phyloP scores from a whole-genome alignment of 2,797 vertebrate genomes.

The Apogon talboti region DNA sequence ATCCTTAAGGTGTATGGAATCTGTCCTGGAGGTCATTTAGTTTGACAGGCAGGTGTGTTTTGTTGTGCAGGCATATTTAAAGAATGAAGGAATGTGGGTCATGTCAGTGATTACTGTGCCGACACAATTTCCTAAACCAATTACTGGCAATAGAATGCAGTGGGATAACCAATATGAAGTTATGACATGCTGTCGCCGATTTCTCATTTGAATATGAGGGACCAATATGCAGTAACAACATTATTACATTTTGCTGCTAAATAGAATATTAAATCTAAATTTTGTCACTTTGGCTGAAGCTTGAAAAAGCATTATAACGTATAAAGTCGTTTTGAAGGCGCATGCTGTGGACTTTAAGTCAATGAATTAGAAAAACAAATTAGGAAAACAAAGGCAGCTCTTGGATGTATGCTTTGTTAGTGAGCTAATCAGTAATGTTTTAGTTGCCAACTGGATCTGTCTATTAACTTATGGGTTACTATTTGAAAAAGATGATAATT shows the following conservation, averaged over 20 bases:
- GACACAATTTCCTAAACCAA: constrained; percentile 72
- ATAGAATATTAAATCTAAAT: constrained; percentile 78
- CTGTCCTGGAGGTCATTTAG: constrained; percentile 4
- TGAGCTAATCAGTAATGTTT: constrained; percentile 66
- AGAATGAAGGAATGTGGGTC: constrained; percentile 59
- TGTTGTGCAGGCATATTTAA: constrained; percentile 39
- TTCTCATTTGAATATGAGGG: constrained; percentile 74
- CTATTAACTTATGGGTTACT: constrained; percentile 36
- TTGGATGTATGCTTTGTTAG: constrained; percentile 66
- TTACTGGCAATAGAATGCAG: constrained; percentile 67
- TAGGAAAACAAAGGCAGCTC: constrained; percentile 44
- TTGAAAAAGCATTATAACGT: constrained; percentile 52
- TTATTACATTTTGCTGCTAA: constrained; percentile 69
- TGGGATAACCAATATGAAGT: constrained; percentile 72
- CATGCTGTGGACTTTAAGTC: constrained; percentile 35
- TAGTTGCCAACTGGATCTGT: constrained; percentile 60
- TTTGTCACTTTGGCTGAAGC: constrained; percentile 65
- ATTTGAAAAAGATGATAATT: constrained; percentile 26
- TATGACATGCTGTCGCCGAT: constrained; percentile 57
- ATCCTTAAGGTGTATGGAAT: background rate
- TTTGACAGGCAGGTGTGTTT: constrained; percentile 30
- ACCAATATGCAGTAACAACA: constrained; percentile 65
- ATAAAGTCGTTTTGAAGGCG: constrained; percentile 47
- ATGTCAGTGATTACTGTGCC: constrained; percentile 88
- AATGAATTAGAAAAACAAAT: constrained; percentile 21